phyloP scores from a whole-genome alignment of 30 jellyfish, hydroid and myxozoan genomes.

The Clytia hemisphaerica region DNA sequence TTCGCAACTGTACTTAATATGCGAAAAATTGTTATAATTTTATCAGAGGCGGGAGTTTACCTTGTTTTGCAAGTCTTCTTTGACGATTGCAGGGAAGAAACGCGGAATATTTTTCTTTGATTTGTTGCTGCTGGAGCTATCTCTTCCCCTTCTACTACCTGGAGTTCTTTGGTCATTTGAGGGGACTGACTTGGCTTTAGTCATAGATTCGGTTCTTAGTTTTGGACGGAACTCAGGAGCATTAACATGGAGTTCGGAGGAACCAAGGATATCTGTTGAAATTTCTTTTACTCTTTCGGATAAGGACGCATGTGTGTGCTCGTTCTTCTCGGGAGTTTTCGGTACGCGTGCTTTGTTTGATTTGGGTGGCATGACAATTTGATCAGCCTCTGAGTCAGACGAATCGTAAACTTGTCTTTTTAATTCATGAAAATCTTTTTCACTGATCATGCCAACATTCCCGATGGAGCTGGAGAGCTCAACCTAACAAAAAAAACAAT shows the following conservation, averaged over 20 bases:
- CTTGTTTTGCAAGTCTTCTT: conserved; percentile 63
- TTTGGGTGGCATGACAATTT: neutral
- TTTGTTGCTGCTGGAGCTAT: conserved; percentile 2
- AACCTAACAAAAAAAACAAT: conserved; percentile 35
- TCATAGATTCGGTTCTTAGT: conserved; percentile 60
- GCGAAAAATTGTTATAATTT: neutral
- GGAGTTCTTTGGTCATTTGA: conserved; percentile 35
- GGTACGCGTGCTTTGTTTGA: conserved; percentile 44
- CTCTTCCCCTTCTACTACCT: conserved; percentile 18
- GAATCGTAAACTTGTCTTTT: conserved; percentile 50
- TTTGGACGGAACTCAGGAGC: conserved; percentile 92
- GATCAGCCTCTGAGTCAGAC: conserved; percentile 15
- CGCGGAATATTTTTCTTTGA: conserved; percentile 39
- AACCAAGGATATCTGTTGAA: conserved; percentile 38
- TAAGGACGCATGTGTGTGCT: conserved; percentile 4
- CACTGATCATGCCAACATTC: conserved; percentile 70
- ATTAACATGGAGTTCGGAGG: conserved; percentile 51
- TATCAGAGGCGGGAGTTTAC: conserved; percentile 7
- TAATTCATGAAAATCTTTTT: conserved; percentile 53
- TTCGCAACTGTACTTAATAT: neutral
- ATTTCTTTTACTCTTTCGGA: conserved; percentile 33
- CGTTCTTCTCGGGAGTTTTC: conserved; percentile 10
- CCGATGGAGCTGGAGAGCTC: conserved; percentile 76
- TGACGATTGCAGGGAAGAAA: conserved; percentile 78
- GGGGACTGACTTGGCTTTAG: conserved; percentile 64